Evolutionary conservation across 2,888 invertebrate genomes (phyloP), one percentile per base, ranked within the genome.

Genomic region (Trachelus iudaicus): DNA sequence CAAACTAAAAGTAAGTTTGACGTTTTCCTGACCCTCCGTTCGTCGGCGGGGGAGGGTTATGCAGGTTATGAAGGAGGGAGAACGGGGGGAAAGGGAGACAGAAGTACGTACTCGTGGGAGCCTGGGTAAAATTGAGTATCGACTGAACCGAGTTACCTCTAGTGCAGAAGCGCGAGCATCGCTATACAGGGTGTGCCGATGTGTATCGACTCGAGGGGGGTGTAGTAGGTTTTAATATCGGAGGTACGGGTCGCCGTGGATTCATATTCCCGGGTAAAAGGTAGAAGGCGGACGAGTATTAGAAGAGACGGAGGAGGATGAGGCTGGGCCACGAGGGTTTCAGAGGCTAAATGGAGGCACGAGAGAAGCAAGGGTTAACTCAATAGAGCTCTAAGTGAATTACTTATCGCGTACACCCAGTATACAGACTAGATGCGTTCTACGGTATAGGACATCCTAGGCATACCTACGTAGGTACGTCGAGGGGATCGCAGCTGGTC

Each of bases 291-390:
- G 33, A 40, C 23, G n/a, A 31, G 75, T 68, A 75, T 56, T 68
- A 75, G 34, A 78, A 73, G 68, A 30, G 73, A 75, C 23, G 35
- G 69, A 35, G 80, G 80, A 77, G 80, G 69, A 11, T 33, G 34
- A 37, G 69, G 68, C 79, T 69, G 69, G 75, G 75, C 76, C 37
- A 31, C 80, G 83, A 83, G 84, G 87, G 87, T 86, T 88, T 88
- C 88, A 85, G 87, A 86, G 86, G 88, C 88, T 89, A 90, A 90
- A 89, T 91, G 89, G 90, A 90, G 89, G 86, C 88, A 86, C 85
- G 86, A 85, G 77, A 87, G 88, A 88, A 89, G 90, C 90, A 91
- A 91, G 91, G 90, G 91, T 91, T 91, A 91, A 91, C 90, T 91
- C 90, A 89, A 91, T 91, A 91, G 86, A 86, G 80, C 80, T 83